Percentiles rank a stretch among this genome's conserved stretches.
These are phyloP conservation scores for Alloscopus bannaensis DNA, from an alignment of 2,888 invertebrate genomes.

Conservation along the genomic window DNA sequence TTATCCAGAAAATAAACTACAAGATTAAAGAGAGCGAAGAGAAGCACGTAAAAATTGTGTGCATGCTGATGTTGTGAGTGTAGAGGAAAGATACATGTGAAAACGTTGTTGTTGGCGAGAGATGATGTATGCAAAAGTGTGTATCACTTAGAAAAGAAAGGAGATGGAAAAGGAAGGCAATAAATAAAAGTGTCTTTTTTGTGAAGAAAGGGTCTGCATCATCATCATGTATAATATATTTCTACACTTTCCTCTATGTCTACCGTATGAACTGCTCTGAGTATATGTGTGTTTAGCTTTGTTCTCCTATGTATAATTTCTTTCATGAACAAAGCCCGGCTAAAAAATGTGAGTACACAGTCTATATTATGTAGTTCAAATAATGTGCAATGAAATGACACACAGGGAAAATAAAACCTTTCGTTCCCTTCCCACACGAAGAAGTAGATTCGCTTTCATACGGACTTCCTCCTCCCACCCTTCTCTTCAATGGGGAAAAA, in stretches of 20 bases:
- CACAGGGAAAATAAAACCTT: no score
- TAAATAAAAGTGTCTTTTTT: slow-evolving; percentile 71
- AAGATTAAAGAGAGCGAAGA: slow-evolving; percentile 28
- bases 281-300: no score
- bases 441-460: slow-evolving; percentile 29
- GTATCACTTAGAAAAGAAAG: slow-evolving; percentile 45
- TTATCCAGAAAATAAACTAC: slow-evolving; percentile 27
- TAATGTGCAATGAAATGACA: no score
- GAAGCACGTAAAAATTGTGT: background rate
- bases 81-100: slow-evolving; percentile 8
- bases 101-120: slow-evolving; percentile 15
- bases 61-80: background rate
- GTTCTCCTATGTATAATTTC: no score
- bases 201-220: no score
- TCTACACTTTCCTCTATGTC: slow-evolving; percentile 15
- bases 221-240: slow-evolving; percentile 28
- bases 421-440: slow-evolving; percentile 49
- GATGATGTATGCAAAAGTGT: slow-evolving; percentile 39
- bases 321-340: no score
- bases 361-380: no score
- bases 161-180: slow-evolving; percentile 67
- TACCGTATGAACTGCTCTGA: no score
- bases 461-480: slow-evolving; percentile 42
- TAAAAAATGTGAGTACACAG: no score
- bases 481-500: slow-evolving; percentile 38